Percentiles rank a stretch among this genome's conserved stretches.
Evolutionary conservation across 2,888 invertebrate species (phyloP).

Genomic region (Drosophila recens): DNA sequence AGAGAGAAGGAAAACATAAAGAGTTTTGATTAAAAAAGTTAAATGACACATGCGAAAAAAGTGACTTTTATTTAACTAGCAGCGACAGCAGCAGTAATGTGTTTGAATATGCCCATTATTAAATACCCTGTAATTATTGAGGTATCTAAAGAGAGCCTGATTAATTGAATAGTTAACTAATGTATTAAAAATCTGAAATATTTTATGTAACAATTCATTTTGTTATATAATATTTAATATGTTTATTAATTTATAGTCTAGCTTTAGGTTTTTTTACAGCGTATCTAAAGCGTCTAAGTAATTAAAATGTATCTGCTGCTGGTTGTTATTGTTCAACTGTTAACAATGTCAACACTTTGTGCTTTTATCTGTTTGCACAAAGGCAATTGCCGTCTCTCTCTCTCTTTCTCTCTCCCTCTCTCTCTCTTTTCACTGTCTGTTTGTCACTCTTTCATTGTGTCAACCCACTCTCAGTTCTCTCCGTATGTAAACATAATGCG

Average conservation of each 20-base stretch:
- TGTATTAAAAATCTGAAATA: no score
- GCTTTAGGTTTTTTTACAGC: not conserved
- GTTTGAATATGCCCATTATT: not conserved
- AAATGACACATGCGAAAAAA: slow-evolving; percentile 32
- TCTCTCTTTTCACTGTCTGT: slow-evolving; percentile 2
- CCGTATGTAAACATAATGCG: slow-evolving; percentile 68
- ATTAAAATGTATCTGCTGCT: slow-evolving; percentile 20
- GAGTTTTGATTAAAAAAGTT: slow-evolving; percentile 67
- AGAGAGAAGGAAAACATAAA: slow-evolving; percentile 2
- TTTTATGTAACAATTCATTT: no score
- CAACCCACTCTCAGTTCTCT: slow-evolving; percentile 13
- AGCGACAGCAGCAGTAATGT: not conserved
- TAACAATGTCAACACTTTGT: slow-evolving; percentile 75
- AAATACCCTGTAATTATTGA: slow-evolving; percentile 16
- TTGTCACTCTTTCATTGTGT: slow-evolving; percentile 11
- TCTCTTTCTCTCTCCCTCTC: not conserved
- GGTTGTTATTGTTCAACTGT: slow-evolving; percentile 67
- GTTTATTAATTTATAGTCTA: not conserved
- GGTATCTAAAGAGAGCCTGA: not conserved
- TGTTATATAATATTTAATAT: no score
- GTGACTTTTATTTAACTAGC: slow-evolving; percentile 41
- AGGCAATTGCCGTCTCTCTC: slow-evolving; percentile 5
- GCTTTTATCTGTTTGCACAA: slow-evolving; percentile 76
- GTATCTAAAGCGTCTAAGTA: slow-evolving; percentile 18
- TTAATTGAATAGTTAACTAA: no score